Evolutionary conservation across 2,888 invertebrate species (phyloP).

Genomic region (Campoletis raptor): DNA sequence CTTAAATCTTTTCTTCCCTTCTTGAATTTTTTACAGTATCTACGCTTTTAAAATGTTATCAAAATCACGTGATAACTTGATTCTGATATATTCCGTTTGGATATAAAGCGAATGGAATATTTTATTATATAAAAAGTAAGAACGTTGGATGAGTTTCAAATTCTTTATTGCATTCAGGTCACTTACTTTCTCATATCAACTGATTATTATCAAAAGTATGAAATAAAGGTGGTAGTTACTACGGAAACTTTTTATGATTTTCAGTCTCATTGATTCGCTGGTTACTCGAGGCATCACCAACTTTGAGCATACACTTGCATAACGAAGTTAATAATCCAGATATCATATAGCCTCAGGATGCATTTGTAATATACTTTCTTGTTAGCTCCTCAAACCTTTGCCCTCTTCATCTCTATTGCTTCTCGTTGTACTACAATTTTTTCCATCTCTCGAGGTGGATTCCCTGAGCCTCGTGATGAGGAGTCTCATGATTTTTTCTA

Average conservation of each 20-base stretch:
- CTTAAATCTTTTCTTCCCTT: background rate
- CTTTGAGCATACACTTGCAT: constrained; percentile 16
- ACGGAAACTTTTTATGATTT: background rate
- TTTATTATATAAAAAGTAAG: background rate
- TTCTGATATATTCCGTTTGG: background rate
- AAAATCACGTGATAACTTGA: background rate
- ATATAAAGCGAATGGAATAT: background rate
- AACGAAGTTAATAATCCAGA: constrained; percentile 34
- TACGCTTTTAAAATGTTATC: background rate
- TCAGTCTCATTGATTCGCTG: background rate
- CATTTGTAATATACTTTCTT: constrained; percentile 21
- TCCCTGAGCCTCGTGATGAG: background rate
- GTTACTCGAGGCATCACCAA: constrained; percentile 25
- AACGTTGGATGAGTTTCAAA: background rate
- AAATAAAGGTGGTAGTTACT: background rate
- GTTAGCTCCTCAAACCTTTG: constrained; percentile 17
- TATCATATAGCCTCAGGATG: background rate
- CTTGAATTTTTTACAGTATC: background rate
- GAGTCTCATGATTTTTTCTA: constrained; percentile 26
- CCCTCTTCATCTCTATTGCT: constrained; percentile 18
- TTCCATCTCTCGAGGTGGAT: background rate
- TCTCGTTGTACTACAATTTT: constrained; percentile 3
- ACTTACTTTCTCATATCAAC: background rate
- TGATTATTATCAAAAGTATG: background rate
- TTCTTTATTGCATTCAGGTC: background rate